Conservation (phyloP, 2,797 vertebrate genomes). For the Lates japonicus region DNA sequence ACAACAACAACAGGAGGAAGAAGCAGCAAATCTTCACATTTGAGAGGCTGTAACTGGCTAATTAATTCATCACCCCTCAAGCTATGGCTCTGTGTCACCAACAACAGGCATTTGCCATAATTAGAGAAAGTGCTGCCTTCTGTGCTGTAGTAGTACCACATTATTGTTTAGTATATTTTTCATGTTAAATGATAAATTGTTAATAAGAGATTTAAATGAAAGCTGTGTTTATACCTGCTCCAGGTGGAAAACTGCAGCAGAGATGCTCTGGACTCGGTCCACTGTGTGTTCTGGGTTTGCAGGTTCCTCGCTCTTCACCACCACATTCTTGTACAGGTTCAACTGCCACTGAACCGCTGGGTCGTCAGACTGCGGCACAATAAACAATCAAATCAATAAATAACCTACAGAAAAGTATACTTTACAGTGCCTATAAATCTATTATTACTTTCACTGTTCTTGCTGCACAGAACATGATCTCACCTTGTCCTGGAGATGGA, state of each 20-base stretch:
- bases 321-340: slow-evolving; percentile 95
- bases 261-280: slow-evolving; percentile 95
- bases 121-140: no score
- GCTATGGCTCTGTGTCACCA: not conserved
- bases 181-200: not conserved
- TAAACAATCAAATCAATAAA: slow-evolving; percentile 6
- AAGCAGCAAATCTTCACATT: not conserved
- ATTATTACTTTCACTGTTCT: not conserved
- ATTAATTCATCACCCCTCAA: not conserved
- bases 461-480: slow-evolving; percentile 6
- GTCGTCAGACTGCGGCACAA: slow-evolving; percentile 90
- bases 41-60: not conserved
- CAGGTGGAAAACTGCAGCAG: slow-evolving; percentile 94
- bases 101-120: no score
- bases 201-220: not conserved
- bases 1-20: no score
- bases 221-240: slow-evolving; percentile 89
- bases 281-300: slow-evolving; percentile 90
- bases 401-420: not conserved
- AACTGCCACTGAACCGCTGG: slow-evolving; percentile 98
- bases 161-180: not conserved
- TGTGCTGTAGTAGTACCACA: no score
- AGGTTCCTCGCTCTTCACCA: slow-evolving; percentile 90
- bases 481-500: slow-evolving; percentile 97
- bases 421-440: not conserved